Base-by-base conservation (phyloP, 2,797 vertebrate species). In the Darevskia nairensis region DNA sequence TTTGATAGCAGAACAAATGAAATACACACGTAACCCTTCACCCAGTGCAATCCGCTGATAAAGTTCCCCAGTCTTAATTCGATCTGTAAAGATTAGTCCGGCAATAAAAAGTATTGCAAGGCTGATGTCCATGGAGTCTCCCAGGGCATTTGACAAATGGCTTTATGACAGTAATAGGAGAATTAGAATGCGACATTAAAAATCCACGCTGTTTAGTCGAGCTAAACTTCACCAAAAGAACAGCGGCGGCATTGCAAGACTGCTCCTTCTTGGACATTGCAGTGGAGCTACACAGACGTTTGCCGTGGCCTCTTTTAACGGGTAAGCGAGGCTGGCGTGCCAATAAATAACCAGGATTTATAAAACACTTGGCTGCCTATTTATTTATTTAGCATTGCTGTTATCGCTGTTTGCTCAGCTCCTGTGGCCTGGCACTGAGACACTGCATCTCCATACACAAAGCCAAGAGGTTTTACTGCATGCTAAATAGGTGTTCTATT, bases 121-220 rank as follows among this genome's bases (percentile, higher is more conserved):
- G 84, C 15, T 86, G 94, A 76, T 64, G 89, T 23, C 86, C 74
- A 50, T 91, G n/a, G 39, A 88, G 92, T 93, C 89, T 95, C 92
- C 94, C 64, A 66, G 92, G 94, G 93, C 86, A 9, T 91, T 93
- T 97, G 96, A 97, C 96, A 96, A 96, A 97, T 95, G 96, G 94
- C 95, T 95, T 94, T 91, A 94, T 97, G 96, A 97, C 97, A 97
- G 96, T 97, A 97, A 97, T 97, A 95, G 93, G 95, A 93, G 94
- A 96, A 97, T 97, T 97, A 97, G 96, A 96, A 97, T 95, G 95
- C 90, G 90, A 93, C 91, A 96, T 93, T 93, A 94, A 93, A 74
- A 85, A 95, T 92, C 95, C 93, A 93, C 89, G 25, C 86, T 89
- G 89, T 92, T 94, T 76, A 85, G 23, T 41, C 9, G 64, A 35